Percentiles rank a stretch among this genome's conserved stretches.
These are phyloP conservation scores for Cynoglossus semilaevis DNA, from an alignment of 2,113 vertebrate species.

Conservation along the genomic window DNA sequence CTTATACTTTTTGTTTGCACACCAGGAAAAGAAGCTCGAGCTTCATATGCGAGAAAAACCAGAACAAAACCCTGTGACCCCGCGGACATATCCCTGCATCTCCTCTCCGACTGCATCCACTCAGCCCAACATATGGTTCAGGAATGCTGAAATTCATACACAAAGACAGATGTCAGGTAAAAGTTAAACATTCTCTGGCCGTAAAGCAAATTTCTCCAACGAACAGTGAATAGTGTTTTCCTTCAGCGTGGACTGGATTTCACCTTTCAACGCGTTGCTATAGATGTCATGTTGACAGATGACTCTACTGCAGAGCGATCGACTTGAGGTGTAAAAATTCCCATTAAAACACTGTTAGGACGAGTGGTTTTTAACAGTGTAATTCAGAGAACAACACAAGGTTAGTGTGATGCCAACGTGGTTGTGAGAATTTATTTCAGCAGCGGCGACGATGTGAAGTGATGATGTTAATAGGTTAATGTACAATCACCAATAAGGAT, in stretches of 20 bases:
- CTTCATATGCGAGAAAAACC: not conserved
- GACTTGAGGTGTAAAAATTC: not conserved
- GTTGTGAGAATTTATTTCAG: constrained; percentile 4
- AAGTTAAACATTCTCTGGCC: constrained; percentile 34
- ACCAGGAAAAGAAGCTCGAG: not conserved
- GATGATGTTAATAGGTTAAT: constrained; percentile 3
- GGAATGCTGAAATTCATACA: constrained; percentile 38
- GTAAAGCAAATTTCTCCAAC: constrained; percentile 28
- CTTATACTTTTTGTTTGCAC: not conserved
- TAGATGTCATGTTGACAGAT: constrained; percentile 23
- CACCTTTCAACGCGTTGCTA: not conserved
- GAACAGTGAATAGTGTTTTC: constrained; percentile 19
- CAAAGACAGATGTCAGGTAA: constrained; percentile 49
- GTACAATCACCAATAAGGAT: constrained; percentile 4
- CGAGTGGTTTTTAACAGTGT: not conserved
- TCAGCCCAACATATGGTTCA: not conserved
- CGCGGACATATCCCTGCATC: constrained; percentile 12
- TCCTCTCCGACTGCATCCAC: constrained; percentile 9
- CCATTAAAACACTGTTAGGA: not conserved
- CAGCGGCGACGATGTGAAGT: constrained; percentile 7
- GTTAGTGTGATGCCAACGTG: constrained; percentile 16
- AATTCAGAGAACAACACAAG: constrained; percentile 12
- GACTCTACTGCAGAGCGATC: not conserved
- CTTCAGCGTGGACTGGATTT: constrained; percentile 18
- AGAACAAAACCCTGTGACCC: constrained; percentile 1